Percentiles rank a stretch among this genome's conserved stretches.
phyloP scores from a whole-genome alignment of 2,888 invertebrate genomes.

The Crioceris asparagi region DNA sequence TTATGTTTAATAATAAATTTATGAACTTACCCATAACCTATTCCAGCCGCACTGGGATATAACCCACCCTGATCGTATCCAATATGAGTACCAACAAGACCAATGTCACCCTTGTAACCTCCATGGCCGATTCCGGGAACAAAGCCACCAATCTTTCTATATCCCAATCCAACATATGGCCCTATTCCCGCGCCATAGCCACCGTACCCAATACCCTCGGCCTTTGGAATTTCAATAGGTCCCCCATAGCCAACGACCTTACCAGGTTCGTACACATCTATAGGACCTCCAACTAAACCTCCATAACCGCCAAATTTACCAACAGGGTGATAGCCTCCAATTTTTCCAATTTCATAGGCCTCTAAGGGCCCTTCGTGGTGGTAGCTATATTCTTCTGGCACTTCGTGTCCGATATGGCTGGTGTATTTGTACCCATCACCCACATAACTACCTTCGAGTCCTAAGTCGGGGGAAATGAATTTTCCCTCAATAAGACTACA shows the following conservation, averaged over 20 bases:
- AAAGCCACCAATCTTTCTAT: constrained; percentile 28
- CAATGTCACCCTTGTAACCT: constrained; percentile 6
- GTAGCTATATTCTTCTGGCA: no score
- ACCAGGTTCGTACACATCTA: neutral
- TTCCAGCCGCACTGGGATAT: constrained; percentile 21
- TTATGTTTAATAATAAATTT: neutral
- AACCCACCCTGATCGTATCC: no score
- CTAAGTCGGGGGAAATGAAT: neutral
- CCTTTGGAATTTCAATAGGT: constrained; percentile 2
- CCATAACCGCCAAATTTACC: no score
- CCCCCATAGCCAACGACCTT: neutral
- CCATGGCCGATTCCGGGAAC: constrained; percentile 3
- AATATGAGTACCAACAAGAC: neutral
- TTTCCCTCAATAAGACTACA: no score
- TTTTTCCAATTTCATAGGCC: no score
- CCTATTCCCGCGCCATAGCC: constrained; percentile 23
- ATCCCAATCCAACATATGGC: constrained; percentile 27
- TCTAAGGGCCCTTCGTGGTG: no score
- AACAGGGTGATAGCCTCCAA: no score
- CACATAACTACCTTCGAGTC: no score
- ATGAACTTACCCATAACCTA: constrained; percentile 9
- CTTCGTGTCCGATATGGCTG: no score
- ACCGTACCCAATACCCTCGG: constrained; percentile 23
- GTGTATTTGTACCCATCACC: no score
- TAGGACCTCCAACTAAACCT: no score